Evolutionary conservation across 2,113 vertebrate genomes (phyloP).

Genomic region (Siniperca knerii): DNA sequence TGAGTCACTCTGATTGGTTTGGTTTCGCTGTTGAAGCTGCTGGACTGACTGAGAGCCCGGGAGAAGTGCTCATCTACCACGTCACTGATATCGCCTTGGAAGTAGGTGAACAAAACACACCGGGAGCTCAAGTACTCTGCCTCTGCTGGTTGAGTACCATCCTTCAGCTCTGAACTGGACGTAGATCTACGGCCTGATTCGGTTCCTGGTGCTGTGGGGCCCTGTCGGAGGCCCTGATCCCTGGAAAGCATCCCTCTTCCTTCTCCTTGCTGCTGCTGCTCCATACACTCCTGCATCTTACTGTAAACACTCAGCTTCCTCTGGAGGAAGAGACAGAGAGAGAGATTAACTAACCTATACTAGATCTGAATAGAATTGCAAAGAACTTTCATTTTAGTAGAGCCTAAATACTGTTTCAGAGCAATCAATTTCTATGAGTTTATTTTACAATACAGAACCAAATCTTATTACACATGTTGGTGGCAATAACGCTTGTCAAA

Average conservation of each 20-base stretch:
- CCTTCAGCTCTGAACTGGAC: conserved; percentile 78
- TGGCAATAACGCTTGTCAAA: background rate
- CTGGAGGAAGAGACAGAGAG: conserved; percentile 56
- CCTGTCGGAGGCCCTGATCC: conserved; percentile 62
- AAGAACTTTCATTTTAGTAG: background rate
- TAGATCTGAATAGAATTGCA: background rate
- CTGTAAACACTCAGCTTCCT: conserved; percentile 91
- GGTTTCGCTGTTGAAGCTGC: conserved; percentile 87
- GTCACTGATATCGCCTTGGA: conserved; percentile 95
- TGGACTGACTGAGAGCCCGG: conserved; percentile 94
- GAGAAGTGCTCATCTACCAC: conserved; percentile 99
- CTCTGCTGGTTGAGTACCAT: conserved; percentile 92
- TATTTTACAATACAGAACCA: background rate
- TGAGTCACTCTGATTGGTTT: conserved; percentile 86
- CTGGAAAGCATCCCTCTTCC: conserved; percentile 66
- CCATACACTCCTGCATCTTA: conserved; percentile 96
- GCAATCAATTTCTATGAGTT: background rate
- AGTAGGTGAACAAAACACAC: conserved; percentile 98
- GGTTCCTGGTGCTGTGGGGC: conserved; percentile 67
- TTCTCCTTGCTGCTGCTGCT: conserved; percentile 80
- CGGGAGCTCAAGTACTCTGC: conserved; percentile 98
- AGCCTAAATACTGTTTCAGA: background rate
- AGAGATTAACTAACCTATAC: background rate
- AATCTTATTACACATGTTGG: too few species aligned
- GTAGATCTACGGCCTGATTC: conserved; percentile 72